Base-by-base conservation (phyloP, 1,140 invertebrate species). In the Tetramorium alpestre region DNA sequence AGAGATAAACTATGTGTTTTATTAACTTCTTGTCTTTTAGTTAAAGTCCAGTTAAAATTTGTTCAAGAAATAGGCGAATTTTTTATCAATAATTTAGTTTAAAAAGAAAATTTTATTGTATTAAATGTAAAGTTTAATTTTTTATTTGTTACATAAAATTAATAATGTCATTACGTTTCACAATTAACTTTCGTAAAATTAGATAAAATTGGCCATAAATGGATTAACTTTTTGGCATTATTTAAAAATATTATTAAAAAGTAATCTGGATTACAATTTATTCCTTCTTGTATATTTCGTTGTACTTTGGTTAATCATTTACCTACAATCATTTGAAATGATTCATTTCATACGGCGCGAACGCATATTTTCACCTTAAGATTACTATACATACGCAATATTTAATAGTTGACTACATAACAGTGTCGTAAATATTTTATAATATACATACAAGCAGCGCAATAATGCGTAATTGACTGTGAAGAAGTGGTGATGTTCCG, bases 301-400 rank as follows among this genome's bases (percentile, higher is more conserved):
- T 69, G 44, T 51, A 54, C 47, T 69, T 69, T 69, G 47, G 64
- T 56, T 70, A 51, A 80, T 67, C 33, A 38, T 54, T 80, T 25
- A 54, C 22, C 67, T 80, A 65, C n/a, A 47, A 80, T 54, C 38
- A 56, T 33, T 33, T 33, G 33, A 33, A 33, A 33, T 33, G 33
- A 33, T 33, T 33, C 33, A 33, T 25, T 70, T 67, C n/a, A 41
- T 67, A 44, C 13, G 13, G 22, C n/a, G 10, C 10, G 7, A 47
- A 10, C 13, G 22, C 49, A 41, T 54, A 16, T 22, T 44, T 18
- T 69, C 10, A 65, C 64, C 11, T n/a, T 65, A 41, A 38, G 22
- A 13, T 80, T 80, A 78, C 25, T 65, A 11, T 69, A 81, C n/a
- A 22, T 38, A 38, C 0, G 8, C 54, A 51, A 18, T 41, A 58